Percentiles rank a stretch among this genome's conserved stretches.
Conservation (phyloP, 2,888 invertebrate genomes). For the Elysia crispata region DNA sequence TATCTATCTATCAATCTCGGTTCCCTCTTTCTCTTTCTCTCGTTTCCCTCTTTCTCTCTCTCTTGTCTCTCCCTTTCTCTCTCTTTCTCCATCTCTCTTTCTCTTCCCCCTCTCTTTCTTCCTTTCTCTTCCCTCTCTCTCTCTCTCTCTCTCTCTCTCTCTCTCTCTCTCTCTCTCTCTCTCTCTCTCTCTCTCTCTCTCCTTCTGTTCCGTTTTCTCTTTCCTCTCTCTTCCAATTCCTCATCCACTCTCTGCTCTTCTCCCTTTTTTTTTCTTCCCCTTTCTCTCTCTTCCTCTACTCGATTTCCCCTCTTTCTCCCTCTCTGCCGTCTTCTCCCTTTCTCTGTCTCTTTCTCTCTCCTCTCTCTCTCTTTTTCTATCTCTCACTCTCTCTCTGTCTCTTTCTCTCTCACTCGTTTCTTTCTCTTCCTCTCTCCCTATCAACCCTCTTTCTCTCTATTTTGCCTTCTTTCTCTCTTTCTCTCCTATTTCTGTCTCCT, state of each 20-base stretch:
- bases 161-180: too few relatives aligned
- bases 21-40: background rate
- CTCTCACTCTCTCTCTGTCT: conserved; percentile 25
- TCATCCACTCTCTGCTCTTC: background rate
- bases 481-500: too few relatives aligned
- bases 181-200: too few relatives aligned
- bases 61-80: conserved; percentile 31
- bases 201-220: background rate
- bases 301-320: too few relatives aligned
- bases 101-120: conserved; percentile 24
- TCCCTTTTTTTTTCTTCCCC: conserved; percentile 28
- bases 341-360: conserved; percentile 14
- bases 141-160: too few relatives aligned
- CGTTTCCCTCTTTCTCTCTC: background rate
- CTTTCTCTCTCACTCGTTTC: conserved; percentile 22
- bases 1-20: too few relatives aligned
- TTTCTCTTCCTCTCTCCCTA: conserved; percentile 24
- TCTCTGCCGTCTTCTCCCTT: background rate
- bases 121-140: background rate
- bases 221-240: conserved; percentile 11
- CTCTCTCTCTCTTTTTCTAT: conserved; percentile 27
- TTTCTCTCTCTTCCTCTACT: conserved; percentile 23
- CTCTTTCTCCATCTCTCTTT: conserved; percentile 42
- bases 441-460: too few relatives aligned
- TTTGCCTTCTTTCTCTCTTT: too few relatives aligned